Base-by-base conservation (phyloP, 2,888 invertebrate genomes). In the Autographa gamma region DNA sequence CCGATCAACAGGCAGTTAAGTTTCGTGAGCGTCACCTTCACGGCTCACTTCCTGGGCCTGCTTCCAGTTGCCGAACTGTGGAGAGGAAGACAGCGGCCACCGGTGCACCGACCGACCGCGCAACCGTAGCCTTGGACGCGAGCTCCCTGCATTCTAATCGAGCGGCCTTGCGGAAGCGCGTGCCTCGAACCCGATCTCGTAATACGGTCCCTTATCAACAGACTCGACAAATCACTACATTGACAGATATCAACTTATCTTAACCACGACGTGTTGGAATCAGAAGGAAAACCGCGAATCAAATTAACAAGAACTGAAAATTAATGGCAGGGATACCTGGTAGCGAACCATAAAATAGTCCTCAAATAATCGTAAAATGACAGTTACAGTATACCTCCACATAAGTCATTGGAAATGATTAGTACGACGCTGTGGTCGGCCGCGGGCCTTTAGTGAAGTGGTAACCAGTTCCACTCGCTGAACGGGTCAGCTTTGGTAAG, bases 81-180 rank as follows among this genome's bases (percentile, higher is more conserved):
- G 91, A 87, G 93, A 94, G 95, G 94, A 94, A 94, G 93, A 93
- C 92, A 80, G 82, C 83, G 88, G 85, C 85, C 86, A 85, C 81
- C 92, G 91, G 95, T 93, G 95, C 95, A 95, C 88, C 95, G 94
- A 95, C 94, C 94, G 95, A 89, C 90, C 92, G 91, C 88, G 86
- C 90, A 84, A 86, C 83, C 87, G 88, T 90, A 94, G 94, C 95
- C 95, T 95, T 95, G 95, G 93, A 90, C 92, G 93, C 93, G 93
- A 93, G 95, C 94, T 92, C 93, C 91, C 91, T 95, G 95, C 93
- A 95, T 95, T 94, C 93, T 95, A 95, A 95, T 93, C 93, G 86
- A 84, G 86, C 93, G 95, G 93, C 95, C 95, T 95, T 95, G 94
- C 95, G 94, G 94, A 95, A 95, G 93, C 91, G 93, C 92, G 94